These are phyloP conservation scores for Buceros bicornis DNA, from an alignment of 2,797 vertebrate genomes.

Conservation along the genomic window DNA sequence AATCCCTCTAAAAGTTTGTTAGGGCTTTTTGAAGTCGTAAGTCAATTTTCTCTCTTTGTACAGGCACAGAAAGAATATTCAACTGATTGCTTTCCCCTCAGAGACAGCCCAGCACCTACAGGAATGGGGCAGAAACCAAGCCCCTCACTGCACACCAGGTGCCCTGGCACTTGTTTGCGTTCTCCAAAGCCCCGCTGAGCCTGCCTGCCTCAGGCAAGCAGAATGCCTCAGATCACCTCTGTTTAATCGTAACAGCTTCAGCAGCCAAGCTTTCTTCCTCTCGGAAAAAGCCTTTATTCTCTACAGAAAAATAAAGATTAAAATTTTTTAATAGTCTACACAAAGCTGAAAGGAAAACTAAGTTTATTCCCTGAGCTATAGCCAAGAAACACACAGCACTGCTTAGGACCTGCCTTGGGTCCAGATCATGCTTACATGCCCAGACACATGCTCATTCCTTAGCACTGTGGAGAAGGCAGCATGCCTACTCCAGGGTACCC, in stretches of 20 bases:
- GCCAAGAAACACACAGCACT: not conserved
- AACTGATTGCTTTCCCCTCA: not conserved
- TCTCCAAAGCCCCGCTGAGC: not conserved
- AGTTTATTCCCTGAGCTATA: not conserved
- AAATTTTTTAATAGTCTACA: not conserved
- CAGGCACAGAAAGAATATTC: not conserved
- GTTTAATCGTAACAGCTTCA: not conserved
- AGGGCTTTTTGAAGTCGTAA: not conserved
- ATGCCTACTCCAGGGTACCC: rapidly evolving
- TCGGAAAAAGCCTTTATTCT: not conserved
- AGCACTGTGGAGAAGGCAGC: not conserved
- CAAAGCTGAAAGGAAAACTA: not conserved
- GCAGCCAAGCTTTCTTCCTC: not conserved
- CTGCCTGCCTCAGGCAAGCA: not conserved
- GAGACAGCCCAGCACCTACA: not conserved
- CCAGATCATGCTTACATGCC: rapidly evolving
- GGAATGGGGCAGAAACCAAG: not conserved
- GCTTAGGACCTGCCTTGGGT: not conserved
- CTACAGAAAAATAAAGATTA: not conserved
- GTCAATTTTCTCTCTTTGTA: not conserved
- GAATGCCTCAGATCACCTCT: not conserved
- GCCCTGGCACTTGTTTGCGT: not conserved
- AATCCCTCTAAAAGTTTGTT: not conserved
- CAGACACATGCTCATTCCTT: rapidly evolving
- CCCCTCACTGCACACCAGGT: not conserved